Percentiles rank a stretch among this genome's conserved stretches.
Evolutionary conservation across 2,888 invertebrate genomes (phyloP).

Genomic region (Thymelicus lineola): DNA sequence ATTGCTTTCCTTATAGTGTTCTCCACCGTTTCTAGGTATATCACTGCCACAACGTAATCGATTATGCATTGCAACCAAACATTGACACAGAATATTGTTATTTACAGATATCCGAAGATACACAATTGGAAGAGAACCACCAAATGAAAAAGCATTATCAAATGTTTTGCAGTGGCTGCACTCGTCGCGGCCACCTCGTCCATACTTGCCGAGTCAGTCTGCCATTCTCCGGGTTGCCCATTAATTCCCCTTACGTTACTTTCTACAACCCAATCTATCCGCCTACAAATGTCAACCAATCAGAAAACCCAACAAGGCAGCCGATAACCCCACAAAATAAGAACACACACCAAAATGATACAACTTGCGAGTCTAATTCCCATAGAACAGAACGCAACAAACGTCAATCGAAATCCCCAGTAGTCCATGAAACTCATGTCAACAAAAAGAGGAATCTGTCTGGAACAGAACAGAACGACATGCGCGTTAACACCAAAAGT

Average conservation of each 20-base stretch:
- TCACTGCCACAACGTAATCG: too few relatives aligned
- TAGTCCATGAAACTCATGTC: conserved; percentile 59
- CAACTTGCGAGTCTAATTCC: conserved; percentile 39
- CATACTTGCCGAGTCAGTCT: conserved; percentile 68
- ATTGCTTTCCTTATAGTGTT: too few relatives aligned
- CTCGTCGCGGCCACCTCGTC: conserved; percentile 81
- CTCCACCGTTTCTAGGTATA: too few relatives aligned
- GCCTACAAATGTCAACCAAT: conserved; percentile 37
- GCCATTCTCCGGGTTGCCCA: conserved; percentile 72
- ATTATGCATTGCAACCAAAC: too few relatives aligned
- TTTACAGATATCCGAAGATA: conserved; percentile 76
- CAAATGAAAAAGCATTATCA: conserved; percentile 61
- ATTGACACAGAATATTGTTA: not conserved
- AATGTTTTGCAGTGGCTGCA: conserved; percentile 85
- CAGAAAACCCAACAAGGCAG: conserved; percentile 35
- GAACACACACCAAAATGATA: conserved; percentile 47
- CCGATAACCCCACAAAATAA: conserved; percentile 31
- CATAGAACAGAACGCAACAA: conserved; percentile 53
- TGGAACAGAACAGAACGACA: conserved; percentile 50
- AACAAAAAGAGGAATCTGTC: conserved; percentile 62
- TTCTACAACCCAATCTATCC: conserved; percentile 58
- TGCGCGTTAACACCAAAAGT: conserved; percentile 48
- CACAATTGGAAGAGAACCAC: conserved; percentile 61
- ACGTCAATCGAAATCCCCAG: conserved; percentile 73
- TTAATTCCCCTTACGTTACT: conserved; percentile 70